Conservation (phyloP, 2,113 vertebrate genomes). For the Oncorhynchus mykiss region DNA sequence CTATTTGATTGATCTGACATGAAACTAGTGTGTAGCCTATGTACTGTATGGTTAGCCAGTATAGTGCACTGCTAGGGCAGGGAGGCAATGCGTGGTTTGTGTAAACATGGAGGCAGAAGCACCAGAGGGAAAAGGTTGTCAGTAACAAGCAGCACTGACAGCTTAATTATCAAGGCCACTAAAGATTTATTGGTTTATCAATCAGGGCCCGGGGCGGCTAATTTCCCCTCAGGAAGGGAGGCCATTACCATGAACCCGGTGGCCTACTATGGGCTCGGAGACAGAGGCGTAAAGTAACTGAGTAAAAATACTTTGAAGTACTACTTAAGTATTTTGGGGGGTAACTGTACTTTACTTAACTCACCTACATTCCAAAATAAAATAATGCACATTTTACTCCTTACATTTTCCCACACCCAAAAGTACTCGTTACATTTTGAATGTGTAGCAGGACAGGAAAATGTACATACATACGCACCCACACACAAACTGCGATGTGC, state of each 20-base stretch:
- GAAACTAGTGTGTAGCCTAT: neutral
- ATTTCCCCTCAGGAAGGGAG: conserved; percentile 79
- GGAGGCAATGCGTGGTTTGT: neutral
- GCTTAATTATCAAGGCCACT: conserved; percentile 92
- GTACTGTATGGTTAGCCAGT: neutral
- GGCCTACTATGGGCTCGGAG: conserved; percentile 45
- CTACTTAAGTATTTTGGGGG: too few species aligned
- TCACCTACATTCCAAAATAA: too few species aligned
- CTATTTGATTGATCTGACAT: neutral
- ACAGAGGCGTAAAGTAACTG: neutral
- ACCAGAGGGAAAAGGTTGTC: conserved; percentile 73
- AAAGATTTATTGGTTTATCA: conserved; percentile 99
- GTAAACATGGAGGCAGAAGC: conserved; percentile 46
- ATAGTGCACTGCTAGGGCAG: too few species aligned
- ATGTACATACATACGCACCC: conserved; percentile 27
- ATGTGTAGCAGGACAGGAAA: neutral
- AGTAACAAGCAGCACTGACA: conserved; percentile 86
- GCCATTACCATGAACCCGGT: conserved; percentile 84
- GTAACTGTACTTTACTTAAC: too few species aligned
- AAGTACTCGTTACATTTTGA: conserved; percentile 30
- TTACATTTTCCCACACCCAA: conserved; percentile 31
- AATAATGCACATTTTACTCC: too few species aligned
- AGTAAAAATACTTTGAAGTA: too few species aligned
- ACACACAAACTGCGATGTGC: conserved; percentile 12
- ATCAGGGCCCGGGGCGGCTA: conserved; percentile 82